Conservation (phyloP, 2,888 invertebrate species). For the Troides helena region DNA sequence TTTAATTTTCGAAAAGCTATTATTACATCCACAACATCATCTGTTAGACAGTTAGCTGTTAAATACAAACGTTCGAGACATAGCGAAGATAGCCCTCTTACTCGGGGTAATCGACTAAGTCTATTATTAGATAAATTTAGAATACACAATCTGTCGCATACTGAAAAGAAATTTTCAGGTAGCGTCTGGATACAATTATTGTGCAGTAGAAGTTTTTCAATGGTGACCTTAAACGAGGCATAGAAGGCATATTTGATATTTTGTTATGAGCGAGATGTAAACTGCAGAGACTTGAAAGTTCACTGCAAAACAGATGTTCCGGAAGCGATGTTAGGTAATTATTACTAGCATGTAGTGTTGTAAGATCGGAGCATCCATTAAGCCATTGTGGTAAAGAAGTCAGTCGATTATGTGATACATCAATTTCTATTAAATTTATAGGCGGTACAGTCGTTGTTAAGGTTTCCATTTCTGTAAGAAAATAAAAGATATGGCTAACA, state of each 20-base stretch:
- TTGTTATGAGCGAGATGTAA: conserved; percentile 89
- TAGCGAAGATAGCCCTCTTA: conserved; percentile 81
- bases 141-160: conserved; percentile 82
- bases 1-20: conserved; percentile 83
- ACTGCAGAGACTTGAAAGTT: conserved; percentile 85
- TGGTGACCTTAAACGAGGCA: conserved; percentile 82
- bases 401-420: conserved; percentile 89
- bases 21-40: conserved; percentile 84
- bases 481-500: neutral
- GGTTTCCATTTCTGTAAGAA: conserved; percentile 83
- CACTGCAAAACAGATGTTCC: conserved; percentile 86
- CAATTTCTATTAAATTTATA: conserved; percentile 85
- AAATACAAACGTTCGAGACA: conserved; percentile 84
- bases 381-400: conserved; percentile 88
- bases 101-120: conserved; percentile 84
- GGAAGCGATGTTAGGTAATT: conserved; percentile 85
- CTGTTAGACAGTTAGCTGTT: conserved; percentile 88
- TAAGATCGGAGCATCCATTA: conserved; percentile 85
- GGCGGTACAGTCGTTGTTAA: conserved; percentile 86
- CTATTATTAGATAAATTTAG: conserved; percentile 91
- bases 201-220: conserved; percentile 86
- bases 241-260: conserved; percentile 85
- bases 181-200: conserved; percentile 87
- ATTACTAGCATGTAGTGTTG: conserved; percentile 87
- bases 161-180: conserved; percentile 88